Evolutionary conservation across 2,797 vertebrate genomes (phyloP).

Genomic region (Tamandua tetradactyla): DNA sequence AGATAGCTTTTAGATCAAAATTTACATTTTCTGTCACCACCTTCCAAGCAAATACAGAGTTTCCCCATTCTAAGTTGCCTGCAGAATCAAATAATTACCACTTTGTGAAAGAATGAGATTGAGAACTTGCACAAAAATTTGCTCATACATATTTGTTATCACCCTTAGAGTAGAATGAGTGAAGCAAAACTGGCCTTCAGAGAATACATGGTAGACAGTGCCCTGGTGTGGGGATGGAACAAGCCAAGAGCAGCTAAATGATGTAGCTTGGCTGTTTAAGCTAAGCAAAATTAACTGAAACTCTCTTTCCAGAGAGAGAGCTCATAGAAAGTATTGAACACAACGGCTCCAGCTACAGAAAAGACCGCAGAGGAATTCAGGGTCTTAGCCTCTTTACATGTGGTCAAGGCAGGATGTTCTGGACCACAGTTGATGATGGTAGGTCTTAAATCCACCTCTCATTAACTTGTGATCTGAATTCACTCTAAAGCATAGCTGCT

Average conservation of each 20-base stretch:
- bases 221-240: background rate
- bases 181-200: background rate
- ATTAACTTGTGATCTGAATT: slow-evolving; percentile 1
- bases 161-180: background rate
- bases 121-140: background rate
- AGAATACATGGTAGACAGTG: background rate
- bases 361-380: slow-evolving; percentile 85
- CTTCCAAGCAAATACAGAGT: background rate
- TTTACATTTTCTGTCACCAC: background rate
- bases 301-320: slow-evolving; percentile 77
- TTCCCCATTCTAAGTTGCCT: background rate
- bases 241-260: background rate
- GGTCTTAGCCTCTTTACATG: slow-evolving; percentile 86
- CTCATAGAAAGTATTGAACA: slow-evolving; percentile 81
- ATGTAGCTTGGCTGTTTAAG: background rate
- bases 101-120: background rate
- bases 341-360: slow-evolving; percentile 87
- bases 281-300: background rate
- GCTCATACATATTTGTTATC: background rate
- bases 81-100: background rate
- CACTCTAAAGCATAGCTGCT: background rate
- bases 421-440: slow-evolving; percentile 88
- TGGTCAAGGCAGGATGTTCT: slow-evolving; percentile 89
- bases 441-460: background rate
- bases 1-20: background rate